phyloP scores from a whole-genome alignment of 2,888 invertebrate species.

The Dynastes maya region DNA sequence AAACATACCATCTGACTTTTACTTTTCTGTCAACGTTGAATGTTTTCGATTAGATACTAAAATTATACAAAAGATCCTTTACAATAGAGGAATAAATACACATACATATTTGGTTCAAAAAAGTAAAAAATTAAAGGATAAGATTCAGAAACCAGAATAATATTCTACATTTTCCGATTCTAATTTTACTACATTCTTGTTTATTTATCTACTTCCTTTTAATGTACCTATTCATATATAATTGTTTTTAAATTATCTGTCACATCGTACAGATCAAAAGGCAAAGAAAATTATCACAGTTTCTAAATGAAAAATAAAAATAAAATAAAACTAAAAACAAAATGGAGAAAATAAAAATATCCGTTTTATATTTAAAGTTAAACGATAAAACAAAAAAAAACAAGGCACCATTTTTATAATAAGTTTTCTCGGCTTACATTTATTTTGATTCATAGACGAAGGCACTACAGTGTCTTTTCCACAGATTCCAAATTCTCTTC shows the following conservation, averaged over 20 bases:
- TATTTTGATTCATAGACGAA: slow-evolving; percentile 26
- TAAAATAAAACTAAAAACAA: slow-evolving; percentile 26
- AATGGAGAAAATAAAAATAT: slow-evolving; percentile 17
- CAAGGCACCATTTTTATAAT: slow-evolving; percentile 23
- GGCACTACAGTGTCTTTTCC: slow-evolving; percentile 29
- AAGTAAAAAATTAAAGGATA: neutral
- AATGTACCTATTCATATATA: slow-evolving; percentile 1
- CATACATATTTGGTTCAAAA: neutral
- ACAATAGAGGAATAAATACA: slow-evolving; percentile 17
- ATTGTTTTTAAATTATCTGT: neutral
- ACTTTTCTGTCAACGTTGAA: neutral
- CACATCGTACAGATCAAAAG: slow-evolving; percentile 11
- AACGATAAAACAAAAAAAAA: slow-evolving; percentile 13
- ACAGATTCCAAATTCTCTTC: neutral
- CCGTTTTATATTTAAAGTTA: slow-evolving; percentile 11
- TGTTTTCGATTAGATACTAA: neutral
- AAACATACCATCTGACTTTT: neutral
- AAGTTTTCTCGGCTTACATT: slow-evolving; percentile 15
- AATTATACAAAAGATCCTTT: neutral
- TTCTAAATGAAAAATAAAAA: slow-evolving; percentile 33
- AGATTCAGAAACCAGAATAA: slow-evolving; percentile 8
- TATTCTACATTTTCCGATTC: neutral
- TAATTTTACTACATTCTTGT: neutral
- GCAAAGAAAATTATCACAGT: slow-evolving; percentile 43
- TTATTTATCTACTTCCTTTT: neutral